Evolutionary conservation across 2,797 vertebrate species (phyloP).

Genomic region (Aselliscus stoliczkanus): DNA sequence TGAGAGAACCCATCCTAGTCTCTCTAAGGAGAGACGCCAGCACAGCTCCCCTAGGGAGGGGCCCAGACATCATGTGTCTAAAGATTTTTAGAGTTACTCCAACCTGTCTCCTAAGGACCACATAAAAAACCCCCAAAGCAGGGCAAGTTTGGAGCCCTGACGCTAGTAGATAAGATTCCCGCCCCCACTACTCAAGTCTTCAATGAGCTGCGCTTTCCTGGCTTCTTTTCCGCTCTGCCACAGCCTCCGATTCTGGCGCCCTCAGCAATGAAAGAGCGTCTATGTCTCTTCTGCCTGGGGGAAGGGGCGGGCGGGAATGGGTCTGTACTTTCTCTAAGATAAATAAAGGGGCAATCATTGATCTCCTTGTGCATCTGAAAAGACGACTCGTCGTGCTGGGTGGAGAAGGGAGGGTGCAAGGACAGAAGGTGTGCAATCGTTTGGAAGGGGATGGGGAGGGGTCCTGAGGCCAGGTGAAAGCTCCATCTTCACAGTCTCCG

Average conservation of each 20-base stretch:
- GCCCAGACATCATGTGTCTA: neutral
- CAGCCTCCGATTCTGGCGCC: neutral
- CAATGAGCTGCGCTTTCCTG: neutral
- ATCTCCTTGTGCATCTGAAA: neutral
- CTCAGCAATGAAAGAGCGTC: neutral
- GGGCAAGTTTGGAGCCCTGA: neutral
- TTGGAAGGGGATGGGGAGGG: rapidly evolving
- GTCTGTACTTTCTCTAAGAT: constrained; percentile 7
- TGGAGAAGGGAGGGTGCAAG: neutral
- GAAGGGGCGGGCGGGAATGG: neutral
- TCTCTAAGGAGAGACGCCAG: neutral
- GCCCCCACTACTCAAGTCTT: neutral
- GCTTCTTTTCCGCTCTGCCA: neutral
- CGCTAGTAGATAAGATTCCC: neutral
- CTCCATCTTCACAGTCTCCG: neutral
- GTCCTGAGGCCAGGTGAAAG: rapidly evolving
- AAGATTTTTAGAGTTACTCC: neutral
- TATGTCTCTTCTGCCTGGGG: neutral
- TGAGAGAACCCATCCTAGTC: neutral
- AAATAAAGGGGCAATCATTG: constrained; percentile 53
- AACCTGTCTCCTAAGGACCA: neutral
- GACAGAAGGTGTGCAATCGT: rapidly evolving
- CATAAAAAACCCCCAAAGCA: neutral
- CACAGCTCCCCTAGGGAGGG: neutral
- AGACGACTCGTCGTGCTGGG: neutral